phyloP scores from a whole-genome alignment of 2,888 invertebrate genomes.

The Agrotis exclamationis region DNA sequence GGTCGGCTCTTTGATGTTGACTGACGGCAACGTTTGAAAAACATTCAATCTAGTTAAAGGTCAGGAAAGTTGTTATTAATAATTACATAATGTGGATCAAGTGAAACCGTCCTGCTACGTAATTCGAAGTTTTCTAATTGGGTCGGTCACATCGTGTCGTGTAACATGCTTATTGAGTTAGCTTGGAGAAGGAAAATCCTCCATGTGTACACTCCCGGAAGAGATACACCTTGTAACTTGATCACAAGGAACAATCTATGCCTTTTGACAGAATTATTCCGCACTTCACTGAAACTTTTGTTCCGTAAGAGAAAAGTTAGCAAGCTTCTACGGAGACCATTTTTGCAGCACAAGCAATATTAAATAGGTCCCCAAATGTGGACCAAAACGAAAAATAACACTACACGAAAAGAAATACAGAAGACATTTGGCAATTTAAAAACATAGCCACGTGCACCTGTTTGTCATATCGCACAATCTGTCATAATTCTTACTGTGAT shows the following conservation, averaged over 20 bases:
- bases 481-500: conserved; percentile 24
- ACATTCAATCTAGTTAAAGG: conserved; percentile 48
- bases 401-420: not conserved
- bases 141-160: conserved; percentile 70
- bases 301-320: not conserved
- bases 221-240: conserved; percentile 30
- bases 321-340: not conserved
- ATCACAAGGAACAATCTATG: conserved; percentile 27
- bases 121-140: conserved; percentile 74
- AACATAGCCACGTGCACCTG: conserved; percentile 2
- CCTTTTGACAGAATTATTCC: conserved; percentile 8
- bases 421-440: conserved; percentile 1
- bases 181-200: conserved; percentile 46
- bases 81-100: conserved; percentile 47
- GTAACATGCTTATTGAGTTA: conserved; percentile 65
- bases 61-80: conserved; percentile 45
- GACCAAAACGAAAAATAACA: conserved; percentile 6
- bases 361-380: not conserved
- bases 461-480: conserved; percentile 13
- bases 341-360: not conserved
- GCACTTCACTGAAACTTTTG: not conserved
- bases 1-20: conserved; percentile 27
- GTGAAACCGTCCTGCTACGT: conserved; percentile 44
- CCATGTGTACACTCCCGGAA: conserved; percentile 34
- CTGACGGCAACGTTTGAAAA: conserved; percentile 37